Base-by-base conservation (phyloP, 2,113 vertebrate genomes). In the Tricholaema leucomelas region DNA sequence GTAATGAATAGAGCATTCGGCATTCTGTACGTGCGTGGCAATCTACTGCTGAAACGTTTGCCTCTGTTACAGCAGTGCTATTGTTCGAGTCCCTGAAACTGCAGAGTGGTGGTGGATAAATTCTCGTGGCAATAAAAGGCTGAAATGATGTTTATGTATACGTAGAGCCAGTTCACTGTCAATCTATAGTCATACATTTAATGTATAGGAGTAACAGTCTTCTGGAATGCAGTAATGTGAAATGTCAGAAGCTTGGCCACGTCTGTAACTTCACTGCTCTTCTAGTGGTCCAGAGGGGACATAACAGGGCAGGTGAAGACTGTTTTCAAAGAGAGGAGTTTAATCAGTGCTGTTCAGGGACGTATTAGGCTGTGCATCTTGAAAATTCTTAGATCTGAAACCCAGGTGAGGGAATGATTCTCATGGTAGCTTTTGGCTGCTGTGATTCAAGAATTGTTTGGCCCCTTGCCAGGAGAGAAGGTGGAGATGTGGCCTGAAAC, bases 31-130 rank as follows among this genome's bases (percentile, higher is more conserved):
- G 74, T 94, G 21, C 44, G 19, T 76, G 46, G 72, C 87, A 95
- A 77, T 85, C 79, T 91, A 71, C 31, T 77, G 87, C 91, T 85
- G 91, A 90, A 89, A 71, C 54, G 54, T 85, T 87, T 93, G 83
- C 84, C 64, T 89, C 75, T 0, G 0, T 93, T 94, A 70, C n/a
- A 86, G 81, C 71, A 35, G 80, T 79, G 40, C 56, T 84, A 9
- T 92, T 91, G 91, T 92, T 67, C 46, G 84, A 66, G 88, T 74
- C 82, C 63, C 71, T 85, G 93, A 78, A 70, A 46, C 66, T 92
- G 84, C 72, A 81, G 64, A 71, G 33, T 77, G 77, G 71, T 48
- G 78, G 31, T 38, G 78, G 75, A 80, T 91, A 77, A 86, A 82
- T 88, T 85, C 78, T 94, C 56, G 25, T 15, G 66, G 78, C 67